These are phyloP conservation scores for Sarcophaga subvicina DNA, from an alignment of 2,888 invertebrate genomes.

Conservation along the genomic window DNA sequence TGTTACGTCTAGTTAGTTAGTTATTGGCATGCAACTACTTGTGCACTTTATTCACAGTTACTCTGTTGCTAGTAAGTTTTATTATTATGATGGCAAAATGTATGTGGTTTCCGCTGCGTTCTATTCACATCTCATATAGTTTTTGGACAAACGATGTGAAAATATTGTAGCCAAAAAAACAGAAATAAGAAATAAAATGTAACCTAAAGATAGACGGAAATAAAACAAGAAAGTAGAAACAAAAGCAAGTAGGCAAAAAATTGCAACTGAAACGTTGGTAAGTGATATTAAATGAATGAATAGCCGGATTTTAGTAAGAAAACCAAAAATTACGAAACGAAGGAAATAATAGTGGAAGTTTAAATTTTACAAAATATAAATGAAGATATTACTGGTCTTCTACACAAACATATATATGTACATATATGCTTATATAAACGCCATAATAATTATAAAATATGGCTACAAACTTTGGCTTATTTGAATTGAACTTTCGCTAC, in stretches of 20 bases:
- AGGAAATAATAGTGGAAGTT: constrained; percentile 58
- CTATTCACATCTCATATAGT: constrained; percentile 50
- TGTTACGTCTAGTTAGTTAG: no score
- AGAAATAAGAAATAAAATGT: constrained; percentile 15
- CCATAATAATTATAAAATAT: no score
- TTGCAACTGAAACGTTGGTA: constrained; percentile 26
- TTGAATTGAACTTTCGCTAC: no score
- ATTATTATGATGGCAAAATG: constrained; percentile 56
- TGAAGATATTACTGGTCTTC: constrained; percentile 13
- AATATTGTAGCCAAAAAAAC: neutral
- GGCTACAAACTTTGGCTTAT: no score
- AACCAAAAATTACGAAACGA: constrained; percentile 37
- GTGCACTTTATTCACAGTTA: neutral
- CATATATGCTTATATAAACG: neutral
- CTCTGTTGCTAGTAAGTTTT: constrained; percentile 38
- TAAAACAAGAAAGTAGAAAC: neutral
- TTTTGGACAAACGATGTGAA: constrained; percentile 21
- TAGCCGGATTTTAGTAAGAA: constrained; percentile 45
- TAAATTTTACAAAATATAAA: constrained; percentile 44
- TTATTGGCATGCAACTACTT: neutral
- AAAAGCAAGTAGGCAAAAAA: constrained; percentile 15
- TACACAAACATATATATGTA: neutral
- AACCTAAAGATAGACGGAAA: constrained; percentile 4
- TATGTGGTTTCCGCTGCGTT: constrained; percentile 61
- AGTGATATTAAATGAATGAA: constrained; percentile 52